These are phyloP conservation scores for Diarsia dahlii DNA, from an alignment of 2,888 invertebrate genomes.

Conservation along the genomic window DNA sequence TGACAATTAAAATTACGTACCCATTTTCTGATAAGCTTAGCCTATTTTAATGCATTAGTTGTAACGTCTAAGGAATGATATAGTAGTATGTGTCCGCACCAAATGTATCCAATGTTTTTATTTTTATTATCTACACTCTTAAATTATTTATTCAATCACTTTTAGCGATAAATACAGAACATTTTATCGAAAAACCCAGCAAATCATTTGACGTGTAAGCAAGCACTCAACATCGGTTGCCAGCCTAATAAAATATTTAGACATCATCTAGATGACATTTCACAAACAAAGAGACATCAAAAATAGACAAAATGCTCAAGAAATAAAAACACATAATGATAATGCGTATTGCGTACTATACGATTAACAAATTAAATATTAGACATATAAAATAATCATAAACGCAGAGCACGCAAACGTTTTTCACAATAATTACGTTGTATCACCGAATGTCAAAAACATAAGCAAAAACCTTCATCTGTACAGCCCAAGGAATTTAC, in stretches of 20 bases:
- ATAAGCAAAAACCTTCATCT: neutral
- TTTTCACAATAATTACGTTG: conserved; percentile 31
- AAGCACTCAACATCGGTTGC: conserved; percentile 73
- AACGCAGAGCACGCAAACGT: neutral
- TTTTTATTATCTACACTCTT: conserved; percentile 67
- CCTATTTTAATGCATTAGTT: conserved; percentile 84
- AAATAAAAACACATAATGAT: neutral
- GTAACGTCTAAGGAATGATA: conserved; percentile 79
- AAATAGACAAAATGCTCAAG: neutral
- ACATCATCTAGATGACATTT: conserved; percentile 38
- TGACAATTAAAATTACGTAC: conserved; percentile 77
- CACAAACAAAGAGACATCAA: neutral
- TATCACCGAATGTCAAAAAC: conserved; percentile 3
- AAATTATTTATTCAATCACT: conserved; percentile 66
- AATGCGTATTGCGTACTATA: neutral
- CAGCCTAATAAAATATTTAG: conserved; percentile 54
- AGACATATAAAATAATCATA: neutral
- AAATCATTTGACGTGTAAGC: conserved; percentile 84
- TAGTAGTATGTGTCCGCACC: conserved; percentile 69
- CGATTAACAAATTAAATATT: neutral
- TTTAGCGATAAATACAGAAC: conserved; percentile 75
- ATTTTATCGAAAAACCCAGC: conserved; percentile 77
- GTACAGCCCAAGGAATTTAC: conserved; percentile 19
- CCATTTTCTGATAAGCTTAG: conserved; percentile 86
- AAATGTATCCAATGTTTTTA: conserved; percentile 66